Evolutionary conservation across 2,888 invertebrate genomes (phyloP).

Genomic region (Alentia gelatinosa): DNA sequence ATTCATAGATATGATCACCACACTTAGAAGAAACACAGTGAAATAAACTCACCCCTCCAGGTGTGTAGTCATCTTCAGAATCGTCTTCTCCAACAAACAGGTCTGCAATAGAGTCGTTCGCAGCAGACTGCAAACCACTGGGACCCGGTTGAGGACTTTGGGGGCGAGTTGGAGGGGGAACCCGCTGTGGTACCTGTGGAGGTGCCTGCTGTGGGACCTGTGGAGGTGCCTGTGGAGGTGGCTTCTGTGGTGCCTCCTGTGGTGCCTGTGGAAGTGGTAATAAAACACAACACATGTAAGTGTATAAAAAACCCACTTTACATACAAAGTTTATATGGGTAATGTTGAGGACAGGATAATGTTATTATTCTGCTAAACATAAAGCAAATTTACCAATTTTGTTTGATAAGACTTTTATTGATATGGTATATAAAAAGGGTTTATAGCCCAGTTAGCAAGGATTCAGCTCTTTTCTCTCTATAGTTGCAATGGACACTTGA

Average conservation of each 20-base stretch:
- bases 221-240: neutral
- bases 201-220: neutral
- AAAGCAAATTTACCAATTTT: neutral
- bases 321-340: neutral
- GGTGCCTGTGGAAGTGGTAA: neutral
- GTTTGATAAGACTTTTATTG: neutral
- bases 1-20: too few relatives aligned
- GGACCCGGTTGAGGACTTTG: neutral
- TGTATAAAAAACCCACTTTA: too few relatives aligned
- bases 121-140: neutral
- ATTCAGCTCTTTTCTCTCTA: neutral
- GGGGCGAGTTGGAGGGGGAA: neutral
- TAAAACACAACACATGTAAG: too few relatives aligned
- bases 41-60: too few relatives aligned
- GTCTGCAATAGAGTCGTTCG: neutral
- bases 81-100: neutral
- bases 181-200: neutral
- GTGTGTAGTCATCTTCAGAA: too few relatives aligned
- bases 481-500: neutral
- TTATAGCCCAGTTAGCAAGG: neutral
- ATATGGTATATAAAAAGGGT: neutral
- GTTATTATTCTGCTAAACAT: neutral
- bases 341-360: neutral
- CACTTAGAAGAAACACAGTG: too few relatives aligned
- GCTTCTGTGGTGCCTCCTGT: neutral